Conservation (phyloP, 2,797 vertebrate genomes). For the Notolepis coatsorum region DNA sequence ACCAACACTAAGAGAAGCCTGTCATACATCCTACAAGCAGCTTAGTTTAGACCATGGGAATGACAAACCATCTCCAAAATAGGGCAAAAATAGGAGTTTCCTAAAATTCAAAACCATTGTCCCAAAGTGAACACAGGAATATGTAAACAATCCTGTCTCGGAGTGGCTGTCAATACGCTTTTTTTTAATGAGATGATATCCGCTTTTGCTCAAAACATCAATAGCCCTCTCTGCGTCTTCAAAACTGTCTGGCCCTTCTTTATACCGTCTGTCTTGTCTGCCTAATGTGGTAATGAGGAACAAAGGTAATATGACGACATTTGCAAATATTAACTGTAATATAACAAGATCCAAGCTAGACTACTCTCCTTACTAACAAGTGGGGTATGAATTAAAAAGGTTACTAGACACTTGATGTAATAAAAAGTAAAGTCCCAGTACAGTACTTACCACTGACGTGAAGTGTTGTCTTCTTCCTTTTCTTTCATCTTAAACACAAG, state of each 20-base stretch:
- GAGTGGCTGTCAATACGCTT: constrained; percentile 1
- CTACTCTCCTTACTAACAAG: neutral
- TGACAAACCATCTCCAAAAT: too few species aligned
- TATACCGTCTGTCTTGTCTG: neutral
- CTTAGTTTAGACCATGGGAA: too few species aligned
- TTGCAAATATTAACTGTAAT: too few species aligned
- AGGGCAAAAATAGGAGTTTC: too few species aligned
- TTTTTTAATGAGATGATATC: neutral
- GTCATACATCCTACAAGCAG: too few species aligned
- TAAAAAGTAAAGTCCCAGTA: too few species aligned
- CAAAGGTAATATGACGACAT: neutral
- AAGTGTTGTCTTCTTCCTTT: too few species aligned
- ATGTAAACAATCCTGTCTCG: constrained; percentile 2
- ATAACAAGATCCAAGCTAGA: neutral
- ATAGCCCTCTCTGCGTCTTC: too few species aligned
- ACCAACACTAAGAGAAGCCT: too few species aligned
- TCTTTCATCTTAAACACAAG: too few species aligned
- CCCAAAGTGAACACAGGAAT: constrained; percentile 3
- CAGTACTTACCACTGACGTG: too few species aligned
- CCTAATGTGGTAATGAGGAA: neutral
- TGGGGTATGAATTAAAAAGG: neutral
- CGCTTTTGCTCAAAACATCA: neutral
- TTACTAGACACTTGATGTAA: neutral
- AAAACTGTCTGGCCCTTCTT: neutral
- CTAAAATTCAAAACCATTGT: constrained; percentile 3